phyloP scores from a whole-genome alignment of 2,797 vertebrate genomes.

The Micropoecilia bifurca region DNA sequence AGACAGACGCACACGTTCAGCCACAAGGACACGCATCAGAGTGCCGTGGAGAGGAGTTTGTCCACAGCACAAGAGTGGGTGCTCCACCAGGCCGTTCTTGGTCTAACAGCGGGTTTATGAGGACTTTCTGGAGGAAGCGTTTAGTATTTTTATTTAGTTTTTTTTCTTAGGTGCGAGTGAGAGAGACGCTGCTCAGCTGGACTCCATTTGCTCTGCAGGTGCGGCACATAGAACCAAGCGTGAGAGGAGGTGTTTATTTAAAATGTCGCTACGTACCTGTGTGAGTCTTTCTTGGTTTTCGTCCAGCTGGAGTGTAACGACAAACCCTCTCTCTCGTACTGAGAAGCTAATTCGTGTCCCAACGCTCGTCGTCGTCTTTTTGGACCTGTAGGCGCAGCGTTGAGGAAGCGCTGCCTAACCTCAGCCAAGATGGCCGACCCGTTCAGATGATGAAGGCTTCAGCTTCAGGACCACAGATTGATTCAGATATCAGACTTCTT shows the following conservation, averaged over 20 bases:
- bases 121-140: conserved; percentile 53
- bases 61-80: conserved; percentile 67
- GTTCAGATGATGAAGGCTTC: conserved; percentile 48
- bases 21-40: conserved; percentile 54
- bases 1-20: conserved; percentile 51
- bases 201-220: conserved; percentile 59
- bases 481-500: conserved; percentile 53
- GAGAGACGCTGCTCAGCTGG: conserved; percentile 48
- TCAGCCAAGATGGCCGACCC: conserved; percentile 34
- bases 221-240: conserved; percentile 30
- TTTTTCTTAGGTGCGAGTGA: conserved; percentile 9
- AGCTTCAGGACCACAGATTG: conserved; percentile 54
- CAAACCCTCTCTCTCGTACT: conserved; percentile 44
- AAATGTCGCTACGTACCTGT: conserved; percentile 66
- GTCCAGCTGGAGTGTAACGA: conserved; percentile 36
- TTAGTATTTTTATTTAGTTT: conserved; percentile 18
- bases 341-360: conserved; percentile 52
- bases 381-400: conserved; percentile 20
- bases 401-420: conserved; percentile 36
- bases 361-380: conserved; percentile 42
- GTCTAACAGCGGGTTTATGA: conserved; percentile 39
- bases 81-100: conserved; percentile 48
- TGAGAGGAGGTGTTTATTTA: conserved; percentile 46
- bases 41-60: conserved; percentile 51
- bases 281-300: conserved; percentile 56